Evolutionary conservation across 2,888 invertebrate species (phyloP), one percentile per base, ranked within the genome.

Genomic region (Blastobasis adustella): DNA sequence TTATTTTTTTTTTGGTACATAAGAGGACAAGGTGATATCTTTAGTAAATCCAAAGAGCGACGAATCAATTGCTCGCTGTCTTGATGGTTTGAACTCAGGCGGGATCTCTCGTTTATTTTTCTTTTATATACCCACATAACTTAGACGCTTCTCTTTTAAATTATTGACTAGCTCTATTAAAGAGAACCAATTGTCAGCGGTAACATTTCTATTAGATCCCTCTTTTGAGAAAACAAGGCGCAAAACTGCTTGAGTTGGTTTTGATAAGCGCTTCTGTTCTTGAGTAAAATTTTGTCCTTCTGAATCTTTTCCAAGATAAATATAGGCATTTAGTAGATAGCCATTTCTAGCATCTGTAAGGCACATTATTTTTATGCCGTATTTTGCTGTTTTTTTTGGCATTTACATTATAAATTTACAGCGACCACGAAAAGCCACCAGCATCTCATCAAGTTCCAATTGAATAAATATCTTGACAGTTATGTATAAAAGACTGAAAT

Each of bases 351-450:
- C 57, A 49, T 57, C 56, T 41, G 56, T 59, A 38, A 59, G 49
- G 49, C 55, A 57, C 49, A 40, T 41, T 36, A 59, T 55, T 54
- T 60, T 58, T 43, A 60, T 53, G 40, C 55, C 56, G 39, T 57
- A 60, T 50, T 60, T 58, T 5, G 52, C 47, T 6, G 56, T 53
- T n/a, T 56, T 58, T 36, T 59, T 57, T 37, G 59, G 57, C 52
- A n/a, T n/a, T n/a, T 55, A 57, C 52, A 59, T 54, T 49, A 53
- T 58, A 41, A 58, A 58, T 36, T 38, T 47, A 43, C 58, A 58
- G 43, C 56, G 50, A 3, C 58, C 55, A 46, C 57, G 46, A 51
- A 55, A 58, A 10, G 49, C 51, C 8, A 55, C 45, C n/a, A 47
- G n/a, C 47, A 47, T 47, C 6, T 47, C 47, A 38, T 38, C 23